Base-by-base conservation (phyloP, 2,888 invertebrate species). In the Coremacera marginata region DNA sequence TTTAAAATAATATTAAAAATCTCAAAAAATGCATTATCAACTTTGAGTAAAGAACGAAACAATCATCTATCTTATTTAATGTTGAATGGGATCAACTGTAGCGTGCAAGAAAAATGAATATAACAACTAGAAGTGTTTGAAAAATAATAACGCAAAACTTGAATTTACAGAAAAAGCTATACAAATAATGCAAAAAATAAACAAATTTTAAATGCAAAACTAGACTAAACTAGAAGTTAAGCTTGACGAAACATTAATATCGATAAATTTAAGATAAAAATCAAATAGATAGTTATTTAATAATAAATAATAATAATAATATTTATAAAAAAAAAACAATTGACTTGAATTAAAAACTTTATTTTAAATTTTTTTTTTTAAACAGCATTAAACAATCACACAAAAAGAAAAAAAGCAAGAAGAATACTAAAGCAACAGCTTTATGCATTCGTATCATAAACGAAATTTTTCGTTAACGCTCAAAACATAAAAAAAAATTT, bases 31-130 rank as follows among this genome's bases (percentile, higher is more conserved):
- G 9, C 63, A 49, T 49, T 19, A 7, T 55, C 27, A 31, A 31
- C 14, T 83, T 82, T 81, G 81, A 82, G 81, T 83, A 52, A 31
- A 52, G 1, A 0, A 52, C 7, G 4, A 27, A 25, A 70, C 16
- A 70, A 52, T 70, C 44, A 68, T 31, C 14, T 25, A 84, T 83
- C 83, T 84, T 82, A 80, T 5, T 62, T 34, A 72, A 82, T 81
- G 84, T 85, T 84, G 84, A 85, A 85, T 80, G 84, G 84, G 84
- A 84, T 83, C 85, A 84, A 84, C 82, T 84, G 37, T 71, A 60
- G 57, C 37, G n/a, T 71, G 71, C 34, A 71, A 72, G 31, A n/a
- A 9, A 49, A 67, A 68, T 34, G 9, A 49, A 68, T 25, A 31
- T 49, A 25, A 5, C 27, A 14, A 52, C 19, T 51, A 8, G 25